Percentiles rank a stretch among this genome's conserved stretches.
These are phyloP conservation scores for Acanthoscelides obtectus DNA, from an alignment of 2,888 invertebrate species.

Conservation along the genomic window DNA sequence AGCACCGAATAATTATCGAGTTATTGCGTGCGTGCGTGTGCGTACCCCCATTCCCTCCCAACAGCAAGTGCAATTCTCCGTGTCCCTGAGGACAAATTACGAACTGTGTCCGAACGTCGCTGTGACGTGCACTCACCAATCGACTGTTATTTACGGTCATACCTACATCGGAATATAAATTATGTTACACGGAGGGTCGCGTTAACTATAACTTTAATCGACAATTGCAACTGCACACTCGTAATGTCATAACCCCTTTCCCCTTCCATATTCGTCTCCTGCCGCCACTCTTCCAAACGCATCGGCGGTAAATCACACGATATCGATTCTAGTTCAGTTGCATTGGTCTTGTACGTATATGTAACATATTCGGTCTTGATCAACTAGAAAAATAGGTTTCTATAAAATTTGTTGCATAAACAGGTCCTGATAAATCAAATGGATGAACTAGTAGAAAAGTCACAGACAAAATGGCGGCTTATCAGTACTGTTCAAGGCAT, in stretches of 20 bases:
- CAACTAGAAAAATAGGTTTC: background rate
- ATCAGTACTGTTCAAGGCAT: no score
- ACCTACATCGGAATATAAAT: slow-evolving; percentile 37
- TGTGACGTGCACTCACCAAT: slow-evolving; percentile 44
- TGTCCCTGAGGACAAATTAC: slow-evolving; percentile 44
- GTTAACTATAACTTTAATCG: slow-evolving; percentile 34
- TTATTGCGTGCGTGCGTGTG: background rate
- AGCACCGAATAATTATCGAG: no score
- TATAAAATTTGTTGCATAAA: no score
- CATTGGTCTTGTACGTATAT: background rate
- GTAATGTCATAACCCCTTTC: slow-evolving; percentile 16
- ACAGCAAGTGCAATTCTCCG: background rate
- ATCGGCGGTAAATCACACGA: slow-evolving; percentile 7
- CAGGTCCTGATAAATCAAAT: no score
- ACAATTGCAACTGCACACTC: slow-evolving; percentile 12
- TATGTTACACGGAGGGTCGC: slow-evolving; percentile 37
- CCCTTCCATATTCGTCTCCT: background rate
- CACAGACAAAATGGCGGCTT: no score
- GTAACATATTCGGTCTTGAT: background rate
- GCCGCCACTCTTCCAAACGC: background rate
- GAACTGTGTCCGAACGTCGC: slow-evolving; percentile 42
- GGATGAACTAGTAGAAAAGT: no score
- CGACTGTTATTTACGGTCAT: slow-evolving; percentile 38
- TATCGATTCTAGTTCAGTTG: background rate
- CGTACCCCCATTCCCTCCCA: background rate